Percentiles rank a stretch among this genome's conserved stretches.
Evolutionary conservation across 1,140 invertebrate species (phyloP).

Genomic region (Pseudomyrmex gracilis): DNA sequence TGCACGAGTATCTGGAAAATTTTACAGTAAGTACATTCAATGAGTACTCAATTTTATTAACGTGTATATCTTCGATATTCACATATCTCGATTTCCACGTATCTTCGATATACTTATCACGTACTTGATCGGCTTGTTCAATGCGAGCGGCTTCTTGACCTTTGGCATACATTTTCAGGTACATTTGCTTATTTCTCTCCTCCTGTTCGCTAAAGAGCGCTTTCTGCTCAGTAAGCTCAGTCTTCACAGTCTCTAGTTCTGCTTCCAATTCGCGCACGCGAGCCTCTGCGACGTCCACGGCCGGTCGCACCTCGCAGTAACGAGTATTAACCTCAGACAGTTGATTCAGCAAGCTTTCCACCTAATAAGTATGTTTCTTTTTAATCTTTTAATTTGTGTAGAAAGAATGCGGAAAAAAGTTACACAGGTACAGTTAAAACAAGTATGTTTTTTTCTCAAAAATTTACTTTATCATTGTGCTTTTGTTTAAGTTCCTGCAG

Average conservation of each 20-base stretch:
- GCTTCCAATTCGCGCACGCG: conserved; percentile 89
- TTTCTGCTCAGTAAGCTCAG: conserved; percentile 86
- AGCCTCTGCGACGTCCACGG: conserved; percentile 87
- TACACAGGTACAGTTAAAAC: too few relatives aligned
- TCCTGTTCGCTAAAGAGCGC: conserved; percentile 88
- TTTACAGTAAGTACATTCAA: conserved; percentile 8
- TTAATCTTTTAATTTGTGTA: not conserved
- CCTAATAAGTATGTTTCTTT: conserved; percentile 60
- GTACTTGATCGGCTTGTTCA: conserved; percentile 88
- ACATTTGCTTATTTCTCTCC: conserved; percentile 90
- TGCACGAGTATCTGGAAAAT: conserved; percentile 88
- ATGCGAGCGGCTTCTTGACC: conserved; percentile 91
- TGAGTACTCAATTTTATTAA: conserved; percentile 42
- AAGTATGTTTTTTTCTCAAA: too few relatives aligned
- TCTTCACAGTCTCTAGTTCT: conserved; percentile 89
- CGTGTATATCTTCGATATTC: not conserved
- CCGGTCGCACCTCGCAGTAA: conserved; percentile 88
- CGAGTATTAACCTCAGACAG: conserved; percentile 92
- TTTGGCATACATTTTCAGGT: conserved; percentile 93
- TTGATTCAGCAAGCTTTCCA: conserved; percentile 91
- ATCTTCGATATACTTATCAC: conserved; percentile 3
- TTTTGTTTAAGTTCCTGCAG: conserved; percentile 90
- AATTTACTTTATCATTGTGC: conserved; percentile 90
- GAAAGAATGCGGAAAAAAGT: not conserved
- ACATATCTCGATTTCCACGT: not conserved